Evolutionary conservation across 1,140 invertebrate genomes (phyloP).

Genomic region (Holcopasites calliopsidis): DNA sequence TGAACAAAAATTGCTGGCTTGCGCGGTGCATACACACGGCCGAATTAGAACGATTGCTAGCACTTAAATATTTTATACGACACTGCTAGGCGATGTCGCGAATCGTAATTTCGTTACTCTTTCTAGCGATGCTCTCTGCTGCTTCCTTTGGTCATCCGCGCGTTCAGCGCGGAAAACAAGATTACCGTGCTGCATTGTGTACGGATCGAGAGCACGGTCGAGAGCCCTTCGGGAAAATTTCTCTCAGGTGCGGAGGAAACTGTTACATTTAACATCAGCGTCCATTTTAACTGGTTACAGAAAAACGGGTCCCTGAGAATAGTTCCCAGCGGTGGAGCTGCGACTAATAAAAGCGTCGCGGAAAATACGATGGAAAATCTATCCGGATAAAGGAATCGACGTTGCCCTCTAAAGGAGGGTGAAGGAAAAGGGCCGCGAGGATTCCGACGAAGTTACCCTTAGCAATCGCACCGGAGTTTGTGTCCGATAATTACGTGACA

Average conservation of each 20-base stretch:
- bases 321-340: too few species aligned
- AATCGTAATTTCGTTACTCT: conserved; percentile 35
- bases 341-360: conserved; percentile 1
- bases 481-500: conserved; percentile 55
- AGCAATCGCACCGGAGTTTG: conserved; percentile 23
- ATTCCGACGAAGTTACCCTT: conserved; percentile 7
- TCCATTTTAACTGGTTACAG: conserved; percentile 20
- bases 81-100: conserved; percentile 1
- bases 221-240: conserved; percentile 25
- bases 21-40: not conserved
- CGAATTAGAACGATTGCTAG: conserved; percentile 18
- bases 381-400: conserved; percentile 22
- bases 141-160: conserved; percentile 35
- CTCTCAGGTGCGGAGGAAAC: not conserved
- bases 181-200: conserved; percentile 36
- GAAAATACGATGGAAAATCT: conserved; percentile 6
- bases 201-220: not conserved
- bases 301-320: not conserved
- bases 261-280: conserved; percentile 18
- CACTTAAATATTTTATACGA: too few species aligned
- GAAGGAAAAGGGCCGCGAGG: not conserved
- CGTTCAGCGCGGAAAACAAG: conserved; percentile 23
- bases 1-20: not conserved
- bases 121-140: not conserved
- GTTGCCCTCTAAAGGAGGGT: not conserved